These are phyloP conservation scores for Piscicola geometra DNA, from an alignment of 2,888 invertebrate species.

Conservation along the genomic window DNA sequence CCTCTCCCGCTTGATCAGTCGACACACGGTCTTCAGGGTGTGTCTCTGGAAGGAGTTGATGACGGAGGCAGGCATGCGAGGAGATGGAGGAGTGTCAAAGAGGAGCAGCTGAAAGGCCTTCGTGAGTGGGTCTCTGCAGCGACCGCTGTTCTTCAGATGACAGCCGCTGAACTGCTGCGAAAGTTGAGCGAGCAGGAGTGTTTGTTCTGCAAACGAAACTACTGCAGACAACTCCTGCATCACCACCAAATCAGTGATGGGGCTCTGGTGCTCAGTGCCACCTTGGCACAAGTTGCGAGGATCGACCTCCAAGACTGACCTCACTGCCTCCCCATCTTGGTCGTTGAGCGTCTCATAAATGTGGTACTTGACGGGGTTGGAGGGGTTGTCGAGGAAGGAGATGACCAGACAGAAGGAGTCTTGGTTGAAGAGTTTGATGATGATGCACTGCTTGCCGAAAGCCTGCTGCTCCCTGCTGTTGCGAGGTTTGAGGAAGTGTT, in stretches of 20 bases:
- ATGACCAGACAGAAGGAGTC: constrained; percentile 5
- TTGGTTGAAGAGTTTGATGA: background rate
- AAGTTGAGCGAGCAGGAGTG: background rate
- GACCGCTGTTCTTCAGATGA: background rate
- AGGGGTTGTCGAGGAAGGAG: background rate
- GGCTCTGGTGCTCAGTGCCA: background rate
- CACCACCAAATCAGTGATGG: background rate
- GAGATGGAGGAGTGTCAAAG: background rate
- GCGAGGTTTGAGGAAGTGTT: background rate
- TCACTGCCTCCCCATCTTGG: background rate
- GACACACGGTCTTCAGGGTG: background rate
- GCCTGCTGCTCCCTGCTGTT: background rate
- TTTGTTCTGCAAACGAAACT: constrained; percentile 1
- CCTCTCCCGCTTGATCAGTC: background rate
- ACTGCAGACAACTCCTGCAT: background rate
- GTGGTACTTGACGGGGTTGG: background rate
- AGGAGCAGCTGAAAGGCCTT: background rate
- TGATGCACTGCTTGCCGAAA: background rate
- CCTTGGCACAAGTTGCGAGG: background rate
- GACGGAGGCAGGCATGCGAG: background rate
- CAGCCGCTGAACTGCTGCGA: constrained; percentile 5
- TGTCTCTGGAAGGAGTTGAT: background rate
- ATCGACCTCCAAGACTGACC: background rate
- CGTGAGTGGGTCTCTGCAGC: background rate
- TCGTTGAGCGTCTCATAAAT: background rate